Base-by-base conservation (phyloP, 2,113 vertebrate genomes). In the Chaetops frenatus region DNA sequence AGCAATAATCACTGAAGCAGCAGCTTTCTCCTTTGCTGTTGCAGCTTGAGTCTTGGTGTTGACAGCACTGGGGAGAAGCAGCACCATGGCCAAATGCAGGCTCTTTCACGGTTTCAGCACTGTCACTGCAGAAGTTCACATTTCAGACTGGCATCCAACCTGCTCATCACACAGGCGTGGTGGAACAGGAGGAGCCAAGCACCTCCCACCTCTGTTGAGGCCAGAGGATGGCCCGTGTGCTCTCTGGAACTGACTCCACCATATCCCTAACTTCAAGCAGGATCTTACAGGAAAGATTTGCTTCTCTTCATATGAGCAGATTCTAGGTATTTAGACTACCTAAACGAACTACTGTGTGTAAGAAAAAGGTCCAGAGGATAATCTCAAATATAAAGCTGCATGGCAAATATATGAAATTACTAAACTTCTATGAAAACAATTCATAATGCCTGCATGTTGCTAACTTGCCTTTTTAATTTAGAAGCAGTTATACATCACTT, bases 401-500 rank as follows among this genome's bases (percentile, higher is more conserved):
- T 6, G 5, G 74, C 72, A 86, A 95, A 93, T 36, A 83, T 15
- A 72, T 60, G 77, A 76, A 93, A 81, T 91, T 74, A 81, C 20
- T 83, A 88, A 60, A 82, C 15, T 36, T 72, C 45, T 79, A 71
- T 2, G 33, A 85, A 74, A 91, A 64, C n/a, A 77, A 66, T 33
- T 65, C 20, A 22, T 44, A 95, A 85, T 62, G 83, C 72, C 73
- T 67, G 66, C 69, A 96, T 64, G 81, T 70, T 94, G 84, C 62
- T 92, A 86, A 96, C 80, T 90, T 78, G 50, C 86, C 62, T 88
- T 94, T 95, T 95, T 92, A 94, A 72, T 86, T 77, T 89, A 89
- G 94, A 65, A 91, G 77, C 86, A 97, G 86, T 96, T 95, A 83
- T 7, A 10, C 42, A 88, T 86, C 47, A 25, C 12, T 64, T 96